Conservation (phyloP, 2,888 invertebrate species). For the Drosophila eohydei region DNA sequence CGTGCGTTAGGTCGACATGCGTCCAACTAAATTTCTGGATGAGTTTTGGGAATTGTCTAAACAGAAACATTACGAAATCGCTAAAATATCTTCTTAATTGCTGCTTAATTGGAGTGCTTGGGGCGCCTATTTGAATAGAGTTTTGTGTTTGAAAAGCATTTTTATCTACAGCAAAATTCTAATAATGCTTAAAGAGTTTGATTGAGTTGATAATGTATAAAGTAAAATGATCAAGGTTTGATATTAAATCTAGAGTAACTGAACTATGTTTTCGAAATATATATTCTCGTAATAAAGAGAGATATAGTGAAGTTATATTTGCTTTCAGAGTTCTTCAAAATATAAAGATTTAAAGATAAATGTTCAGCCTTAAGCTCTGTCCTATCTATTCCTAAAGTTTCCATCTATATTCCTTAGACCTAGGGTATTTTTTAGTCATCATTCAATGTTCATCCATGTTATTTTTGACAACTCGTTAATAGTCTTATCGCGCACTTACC, state of each 20-base stretch:
- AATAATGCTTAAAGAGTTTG: not conserved
- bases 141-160: not conserved
- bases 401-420: too few relatives aligned
- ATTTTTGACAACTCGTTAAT: not conserved
- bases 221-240: too few relatives aligned
- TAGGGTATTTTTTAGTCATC: too few relatives aligned
- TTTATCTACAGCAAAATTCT: not conserved
- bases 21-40: conserved; percentile 3
- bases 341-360: too few relatives aligned
- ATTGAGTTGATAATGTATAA: not conserved
- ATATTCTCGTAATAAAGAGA: too few relatives aligned
- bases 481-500: conserved; percentile 50
- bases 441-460: not conserved
- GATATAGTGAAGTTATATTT: too few relatives aligned
- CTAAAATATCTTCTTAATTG: conserved; percentile 8
- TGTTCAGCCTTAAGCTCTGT: too few relatives aligned
- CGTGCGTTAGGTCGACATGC: not conserved
- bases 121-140: not conserved
- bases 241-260: too few relatives aligned
- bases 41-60: not conserved
- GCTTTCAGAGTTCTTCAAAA: too few relatives aligned
- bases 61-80: not conserved
- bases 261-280: too few relatives aligned
- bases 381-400: too few relatives aligned
- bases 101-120: conserved; percentile 7